phyloP scores from a whole-genome alignment of 2,797 vertebrate species.

The Lophotriccus pileatus region DNA sequence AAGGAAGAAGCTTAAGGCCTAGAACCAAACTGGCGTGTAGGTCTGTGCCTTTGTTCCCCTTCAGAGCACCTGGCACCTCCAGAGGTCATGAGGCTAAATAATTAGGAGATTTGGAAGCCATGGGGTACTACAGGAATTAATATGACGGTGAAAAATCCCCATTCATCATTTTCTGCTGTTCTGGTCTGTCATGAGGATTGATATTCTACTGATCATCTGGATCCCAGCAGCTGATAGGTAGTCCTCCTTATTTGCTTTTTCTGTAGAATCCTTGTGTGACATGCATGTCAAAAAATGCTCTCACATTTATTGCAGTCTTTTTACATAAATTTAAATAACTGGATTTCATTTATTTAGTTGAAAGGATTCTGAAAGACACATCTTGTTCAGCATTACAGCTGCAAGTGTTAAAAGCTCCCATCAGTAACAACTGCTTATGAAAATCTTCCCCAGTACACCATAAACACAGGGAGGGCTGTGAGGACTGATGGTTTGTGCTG shows the following conservation, averaged over 20 bases:
- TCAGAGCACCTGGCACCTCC: not conserved
- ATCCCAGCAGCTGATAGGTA: not conserved
- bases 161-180: not conserved
- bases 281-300: not conserved
- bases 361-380: not conserved
- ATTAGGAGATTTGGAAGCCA: not conserved
- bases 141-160: not conserved
- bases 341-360: not conserved
- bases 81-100: not conserved
- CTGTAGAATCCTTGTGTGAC: not conserved
- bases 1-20: not conserved
- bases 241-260: not conserved
- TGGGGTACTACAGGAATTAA: not conserved
- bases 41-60: not conserved
- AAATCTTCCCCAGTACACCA: not conserved
- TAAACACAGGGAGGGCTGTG: fast-evolving
- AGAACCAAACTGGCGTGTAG: not conserved
- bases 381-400: not conserved
- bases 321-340: not conserved
- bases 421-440: not conserved
- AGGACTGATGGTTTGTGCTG: not conserved
- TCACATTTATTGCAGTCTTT: not conserved
- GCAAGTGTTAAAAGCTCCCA: not conserved
- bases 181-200: not conserved
- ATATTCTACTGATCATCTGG: not conserved